These are phyloP conservation scores for Chaetophractus vellerosus DNA, from an alignment of 2,797 vertebrate species.

Conservation along the genomic window DNA sequence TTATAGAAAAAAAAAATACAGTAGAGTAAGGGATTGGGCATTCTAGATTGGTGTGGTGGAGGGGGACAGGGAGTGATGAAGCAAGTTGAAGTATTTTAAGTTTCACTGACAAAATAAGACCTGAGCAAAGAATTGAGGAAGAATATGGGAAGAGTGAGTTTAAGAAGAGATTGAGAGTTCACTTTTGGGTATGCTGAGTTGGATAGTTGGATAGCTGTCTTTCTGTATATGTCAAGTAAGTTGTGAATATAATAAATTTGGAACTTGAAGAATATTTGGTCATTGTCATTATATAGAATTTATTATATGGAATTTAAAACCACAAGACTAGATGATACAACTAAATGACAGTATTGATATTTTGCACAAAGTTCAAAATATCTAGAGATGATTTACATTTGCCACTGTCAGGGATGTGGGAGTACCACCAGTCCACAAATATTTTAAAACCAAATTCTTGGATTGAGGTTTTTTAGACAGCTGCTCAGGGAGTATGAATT, in stretches of 20 bases:
- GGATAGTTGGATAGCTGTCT: neutral
- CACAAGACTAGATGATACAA: neutral
- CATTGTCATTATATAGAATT: neutral
- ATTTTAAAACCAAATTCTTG: too few relatives aligned
- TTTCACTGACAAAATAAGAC: neutral
- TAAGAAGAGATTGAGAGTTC: neutral
- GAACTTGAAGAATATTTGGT: neutral
- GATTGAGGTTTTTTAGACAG: too few relatives aligned
- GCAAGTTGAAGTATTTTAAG: neutral
- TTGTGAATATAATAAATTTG: slow-evolving; percentile 2
- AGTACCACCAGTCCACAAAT: neutral
- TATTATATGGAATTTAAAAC: neutral
- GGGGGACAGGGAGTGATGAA: too few relatives aligned
- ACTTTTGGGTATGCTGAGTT: neutral
- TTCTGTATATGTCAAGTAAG: neutral
- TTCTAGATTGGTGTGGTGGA: neutral
- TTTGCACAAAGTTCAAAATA: too few relatives aligned
- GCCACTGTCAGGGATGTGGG: neutral
- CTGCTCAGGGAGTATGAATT: too few relatives aligned
- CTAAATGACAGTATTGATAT: neutral
- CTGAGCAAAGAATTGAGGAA: neutral
- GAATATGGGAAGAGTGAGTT: neutral
- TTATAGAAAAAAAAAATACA: neutral
- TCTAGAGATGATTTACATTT: too few relatives aligned
- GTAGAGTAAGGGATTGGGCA: neutral